Conservation (phyloP, 2,113 vertebrate genomes). For the Ceratotherium simum region DNA sequence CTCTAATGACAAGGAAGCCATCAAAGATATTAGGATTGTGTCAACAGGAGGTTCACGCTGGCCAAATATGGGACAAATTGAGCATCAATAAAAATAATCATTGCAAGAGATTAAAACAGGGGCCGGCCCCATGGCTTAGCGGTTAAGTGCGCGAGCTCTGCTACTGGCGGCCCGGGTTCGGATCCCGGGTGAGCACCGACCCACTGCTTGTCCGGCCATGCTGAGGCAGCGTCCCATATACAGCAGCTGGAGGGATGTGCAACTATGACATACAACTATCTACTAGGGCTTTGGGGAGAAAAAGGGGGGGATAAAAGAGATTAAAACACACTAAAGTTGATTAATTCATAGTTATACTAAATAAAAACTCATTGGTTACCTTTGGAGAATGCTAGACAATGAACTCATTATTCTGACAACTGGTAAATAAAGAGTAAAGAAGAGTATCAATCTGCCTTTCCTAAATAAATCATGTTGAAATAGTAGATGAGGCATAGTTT, state of each 20-base stretch:
- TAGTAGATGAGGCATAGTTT: neutral
- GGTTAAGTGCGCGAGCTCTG: too few relatives aligned
- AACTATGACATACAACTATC: too few relatives aligned
- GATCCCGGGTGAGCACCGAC: too few relatives aligned
- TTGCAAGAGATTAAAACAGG: neutral
- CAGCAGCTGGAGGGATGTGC: too few relatives aligned
- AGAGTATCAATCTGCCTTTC: neutral
- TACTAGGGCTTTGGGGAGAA: too few relatives aligned
- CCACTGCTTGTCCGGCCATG: too few relatives aligned
- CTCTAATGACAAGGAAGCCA: neutral
- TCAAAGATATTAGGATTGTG: neutral
- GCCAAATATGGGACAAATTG: neutral
- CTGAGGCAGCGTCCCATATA: too few relatives aligned
- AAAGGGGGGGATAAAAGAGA: neutral
- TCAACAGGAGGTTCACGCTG: neutral
- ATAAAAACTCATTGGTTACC: neutral
- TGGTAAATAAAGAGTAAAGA: neutral
- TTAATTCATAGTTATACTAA: neutral
- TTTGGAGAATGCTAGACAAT: neutral
- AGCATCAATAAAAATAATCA: neutral
- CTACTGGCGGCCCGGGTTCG: too few relatives aligned
- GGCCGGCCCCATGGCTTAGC: too few relatives aligned
- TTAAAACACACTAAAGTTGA: neutral
- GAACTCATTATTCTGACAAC: neutral
- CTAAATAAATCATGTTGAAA: neutral